Evolutionary conservation across 2,888 invertebrate species (phyloP).

Genomic region (Drosophila subquinaria): DNA sequence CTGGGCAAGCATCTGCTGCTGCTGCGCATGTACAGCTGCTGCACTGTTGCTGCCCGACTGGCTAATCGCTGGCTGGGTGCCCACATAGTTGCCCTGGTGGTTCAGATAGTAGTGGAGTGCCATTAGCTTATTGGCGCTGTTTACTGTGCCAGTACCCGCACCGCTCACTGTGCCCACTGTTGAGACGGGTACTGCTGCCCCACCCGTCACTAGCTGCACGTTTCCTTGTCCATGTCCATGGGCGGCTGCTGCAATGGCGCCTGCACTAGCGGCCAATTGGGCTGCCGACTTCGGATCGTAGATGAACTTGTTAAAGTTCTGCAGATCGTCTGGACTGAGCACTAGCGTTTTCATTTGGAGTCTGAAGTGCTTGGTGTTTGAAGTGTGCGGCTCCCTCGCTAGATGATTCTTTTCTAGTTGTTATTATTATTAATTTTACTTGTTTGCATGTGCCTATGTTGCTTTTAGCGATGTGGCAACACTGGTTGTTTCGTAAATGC

Average conservation of each 20-base stretch:
- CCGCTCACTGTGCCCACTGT: slow-evolving; percentile 41
- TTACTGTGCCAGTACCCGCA: slow-evolving; percentile 34
- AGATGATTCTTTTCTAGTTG: not conserved
- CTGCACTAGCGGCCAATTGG: slow-evolving; percentile 73
- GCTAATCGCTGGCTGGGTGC: slow-evolving; percentile 39
- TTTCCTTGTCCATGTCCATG: slow-evolving; percentile 58
- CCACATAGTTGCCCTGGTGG: slow-evolving; percentile 80
- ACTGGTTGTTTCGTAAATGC: slow-evolving; percentile 33
- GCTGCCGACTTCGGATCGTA: slow-evolving; percentile 79
- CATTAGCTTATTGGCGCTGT: slow-evolving; percentile 77
- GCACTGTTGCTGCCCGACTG: slow-evolving; percentile 59
- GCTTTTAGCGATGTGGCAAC: slow-evolving; percentile 46
- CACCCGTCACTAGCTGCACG: slow-evolving; percentile 58
- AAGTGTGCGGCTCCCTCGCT: not conserved
- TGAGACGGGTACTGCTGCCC: slow-evolving; percentile 35
- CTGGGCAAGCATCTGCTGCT: slow-evolving; percentile 76
- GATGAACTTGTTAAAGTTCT: slow-evolving; percentile 83
- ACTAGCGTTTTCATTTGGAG: slow-evolving; percentile 83
- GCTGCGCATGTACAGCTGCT: slow-evolving; percentile 71
- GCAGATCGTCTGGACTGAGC: slow-evolving; percentile 81
- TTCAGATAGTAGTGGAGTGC: slow-evolving; percentile 83
- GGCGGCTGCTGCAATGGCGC: slow-evolving; percentile 71
- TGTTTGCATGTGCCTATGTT: slow-evolving; percentile 25
- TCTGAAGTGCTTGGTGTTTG: slow-evolving; percentile 12
- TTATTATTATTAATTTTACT: slow-evolving; percentile 11